phyloP scores from a whole-genome alignment of 2,797 vertebrate species.

The Clamator glandarius region DNA sequence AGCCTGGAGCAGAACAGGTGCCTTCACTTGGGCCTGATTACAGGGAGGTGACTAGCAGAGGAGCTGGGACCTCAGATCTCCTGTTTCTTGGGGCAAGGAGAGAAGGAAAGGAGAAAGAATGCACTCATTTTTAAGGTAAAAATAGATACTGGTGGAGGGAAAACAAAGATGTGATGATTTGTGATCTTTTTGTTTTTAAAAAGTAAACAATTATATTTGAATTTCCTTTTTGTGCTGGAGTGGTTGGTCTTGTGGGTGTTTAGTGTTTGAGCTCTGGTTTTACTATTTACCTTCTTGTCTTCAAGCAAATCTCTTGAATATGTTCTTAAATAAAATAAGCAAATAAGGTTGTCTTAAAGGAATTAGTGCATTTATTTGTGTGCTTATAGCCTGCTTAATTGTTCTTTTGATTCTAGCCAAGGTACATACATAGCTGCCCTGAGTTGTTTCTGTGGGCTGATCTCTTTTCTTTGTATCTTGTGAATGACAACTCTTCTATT shows the following conservation, averaged over 20 bases:
- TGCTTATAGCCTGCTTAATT: neutral
- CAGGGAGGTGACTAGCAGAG: neutral
- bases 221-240: neutral
- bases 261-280: neutral
- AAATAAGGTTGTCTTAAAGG: neutral
- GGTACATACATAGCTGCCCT: neutral
- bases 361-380: neutral
- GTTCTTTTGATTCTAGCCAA: neutral
- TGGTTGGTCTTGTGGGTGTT: neutral
- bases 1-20: neutral
- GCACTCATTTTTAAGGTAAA: fast-evolving
- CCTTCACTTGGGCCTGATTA: neutral
- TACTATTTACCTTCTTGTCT: slow-evolving; percentile 7
- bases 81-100: fast-evolving
- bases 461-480: neutral
- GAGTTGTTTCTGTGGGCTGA: neutral
- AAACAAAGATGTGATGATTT: fast-evolving
- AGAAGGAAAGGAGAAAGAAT: no score
- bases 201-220: fast-evolving
- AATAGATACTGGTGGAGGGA: fast-evolving
- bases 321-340: neutral
- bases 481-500: neutral
- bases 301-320: neutral
- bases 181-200: neutral
- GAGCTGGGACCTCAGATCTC: fast-evolving